These are phyloP conservation scores for Cacatua alba DNA, from an alignment of 2,113 vertebrate species.

Conservation along the genomic window DNA sequence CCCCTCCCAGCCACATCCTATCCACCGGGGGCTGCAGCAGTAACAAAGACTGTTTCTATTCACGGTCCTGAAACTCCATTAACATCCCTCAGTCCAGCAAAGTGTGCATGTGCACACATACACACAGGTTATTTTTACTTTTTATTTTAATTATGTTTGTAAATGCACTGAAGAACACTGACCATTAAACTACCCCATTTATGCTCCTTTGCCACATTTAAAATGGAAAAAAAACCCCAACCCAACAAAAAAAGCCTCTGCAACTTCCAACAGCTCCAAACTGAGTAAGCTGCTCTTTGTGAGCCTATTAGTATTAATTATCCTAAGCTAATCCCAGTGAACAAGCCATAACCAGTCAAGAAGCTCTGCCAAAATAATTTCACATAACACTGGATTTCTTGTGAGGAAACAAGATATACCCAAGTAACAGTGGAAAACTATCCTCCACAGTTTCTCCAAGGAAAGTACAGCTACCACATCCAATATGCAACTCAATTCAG, in stretches of 20 bases:
- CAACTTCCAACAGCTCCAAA: background rate
- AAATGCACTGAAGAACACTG: background rate
- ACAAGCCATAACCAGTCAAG: slow-evolving; percentile 39
- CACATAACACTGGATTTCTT: background rate
- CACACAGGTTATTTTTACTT: background rate
- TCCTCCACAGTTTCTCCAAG: background rate
- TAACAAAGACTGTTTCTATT: background rate
- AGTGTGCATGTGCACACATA: rapidly evolving
- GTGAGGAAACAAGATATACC: background rate
- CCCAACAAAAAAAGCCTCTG: background rate
- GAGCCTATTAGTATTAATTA: slow-evolving; percentile 53
- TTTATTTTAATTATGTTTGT: background rate
- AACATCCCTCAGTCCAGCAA: background rate
- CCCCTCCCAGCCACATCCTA: background rate
- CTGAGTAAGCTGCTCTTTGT: slow-evolving; percentile 12
- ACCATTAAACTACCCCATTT: background rate
- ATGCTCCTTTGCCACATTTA: background rate
- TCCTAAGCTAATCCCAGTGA: slow-evolving; percentile 33
- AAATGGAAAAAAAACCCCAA: background rate
- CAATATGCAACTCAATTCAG: background rate
- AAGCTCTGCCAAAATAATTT: slow-evolving; percentile 34
- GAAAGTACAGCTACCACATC: background rate
- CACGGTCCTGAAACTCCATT: background rate
- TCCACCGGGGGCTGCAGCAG: rapidly evolving
- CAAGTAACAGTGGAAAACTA: background rate